Percentiles rank a stretch among this genome's conserved stretches.
Evolutionary conservation across 2,113 vertebrate genomes (phyloP).

Genomic region (Calidris pygmaea): DNA sequence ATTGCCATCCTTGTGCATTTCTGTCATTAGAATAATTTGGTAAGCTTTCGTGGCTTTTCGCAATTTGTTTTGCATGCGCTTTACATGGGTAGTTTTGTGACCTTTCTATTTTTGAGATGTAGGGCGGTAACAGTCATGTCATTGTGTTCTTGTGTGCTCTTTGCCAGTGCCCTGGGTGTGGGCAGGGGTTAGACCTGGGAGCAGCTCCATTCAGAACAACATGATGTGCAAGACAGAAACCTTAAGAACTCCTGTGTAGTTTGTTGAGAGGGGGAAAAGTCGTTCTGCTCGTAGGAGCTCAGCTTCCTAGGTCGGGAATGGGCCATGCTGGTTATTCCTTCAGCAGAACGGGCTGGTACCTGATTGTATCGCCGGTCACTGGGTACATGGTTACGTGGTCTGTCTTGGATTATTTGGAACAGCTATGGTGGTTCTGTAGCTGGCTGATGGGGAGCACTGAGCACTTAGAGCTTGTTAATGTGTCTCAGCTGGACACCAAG

Average conservation of each 20-base stretch:
- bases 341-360: not conserved
- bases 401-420: not conserved
- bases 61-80: not conserved
- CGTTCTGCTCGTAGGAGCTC: not conserved
- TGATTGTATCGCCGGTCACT: not conserved
- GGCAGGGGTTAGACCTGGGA: not conserved
- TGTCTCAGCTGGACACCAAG: not conserved
- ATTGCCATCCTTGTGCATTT: not conserved
- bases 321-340: not conserved
- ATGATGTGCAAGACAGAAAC: not conserved
- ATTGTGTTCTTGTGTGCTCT: not conserved
- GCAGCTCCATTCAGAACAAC: not conserved
- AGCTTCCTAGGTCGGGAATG: not conserved
- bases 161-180: not conserved
- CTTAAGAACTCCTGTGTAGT: not conserved
- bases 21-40: not conserved
- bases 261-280: not conserved
- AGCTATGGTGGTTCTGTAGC: not conserved
- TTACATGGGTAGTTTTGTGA: not conserved
- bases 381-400: not conserved
- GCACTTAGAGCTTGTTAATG: not conserved
- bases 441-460: rapidly evolving
- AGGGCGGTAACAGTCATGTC: rapidly evolving
- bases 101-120: not conserved
- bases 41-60: not conserved